Percentiles rank a stretch among this genome's conserved stretches.
Evolutionary conservation across 2,113 vertebrate genomes (phyloP).

Genomic region (Falcunculus frontatus): DNA sequence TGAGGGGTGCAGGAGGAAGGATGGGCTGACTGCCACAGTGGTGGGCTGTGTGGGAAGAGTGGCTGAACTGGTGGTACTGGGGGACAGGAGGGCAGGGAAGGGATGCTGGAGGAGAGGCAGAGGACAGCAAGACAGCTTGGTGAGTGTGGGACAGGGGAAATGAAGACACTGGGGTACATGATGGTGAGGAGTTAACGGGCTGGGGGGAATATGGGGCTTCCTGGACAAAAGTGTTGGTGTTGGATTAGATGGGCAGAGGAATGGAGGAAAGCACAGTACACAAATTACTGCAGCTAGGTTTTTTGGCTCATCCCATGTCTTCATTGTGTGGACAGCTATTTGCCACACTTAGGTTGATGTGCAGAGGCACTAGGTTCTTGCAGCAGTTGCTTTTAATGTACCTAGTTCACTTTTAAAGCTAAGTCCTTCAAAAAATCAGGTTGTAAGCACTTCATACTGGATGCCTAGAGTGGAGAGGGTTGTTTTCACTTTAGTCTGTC

Average conservation of each 20-base stretch:
- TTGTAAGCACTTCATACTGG: background rate
- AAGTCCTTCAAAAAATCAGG: background rate
- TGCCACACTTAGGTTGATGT: background rate
- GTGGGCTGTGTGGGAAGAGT: background rate
- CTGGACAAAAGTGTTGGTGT: background rate
- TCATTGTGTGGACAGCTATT: background rate
- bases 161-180: background rate
- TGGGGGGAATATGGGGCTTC: background rate
- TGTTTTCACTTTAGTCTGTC: background rate
- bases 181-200: background rate
- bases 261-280: background rate
- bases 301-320: background rate
- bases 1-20: background rate
- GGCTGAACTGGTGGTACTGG: background rate
- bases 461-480: background rate
- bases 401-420: background rate
- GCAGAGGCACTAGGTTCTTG: background rate
- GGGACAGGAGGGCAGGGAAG: background rate
- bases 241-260: background rate
- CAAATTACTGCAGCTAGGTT: background rate
- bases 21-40: fast-evolving
- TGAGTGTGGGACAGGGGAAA: background rate
- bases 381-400: background rate
- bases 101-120: background rate
- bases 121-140: background rate